phyloP scores from a whole-genome alignment of 2,113 vertebrate genomes.

The Chascanopsetta lugubris region DNA sequence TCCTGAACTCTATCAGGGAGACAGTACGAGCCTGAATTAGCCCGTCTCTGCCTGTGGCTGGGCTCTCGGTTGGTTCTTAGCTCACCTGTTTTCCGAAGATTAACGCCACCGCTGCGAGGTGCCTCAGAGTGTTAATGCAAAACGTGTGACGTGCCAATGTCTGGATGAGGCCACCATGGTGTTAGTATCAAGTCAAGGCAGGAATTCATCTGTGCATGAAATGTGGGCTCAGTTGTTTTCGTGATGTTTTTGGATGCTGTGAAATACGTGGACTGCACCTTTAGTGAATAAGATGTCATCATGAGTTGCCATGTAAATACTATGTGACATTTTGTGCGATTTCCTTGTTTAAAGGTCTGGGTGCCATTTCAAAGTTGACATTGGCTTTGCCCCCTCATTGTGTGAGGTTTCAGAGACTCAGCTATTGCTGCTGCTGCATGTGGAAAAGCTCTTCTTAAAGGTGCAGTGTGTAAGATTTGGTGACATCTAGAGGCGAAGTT shows the following conservation, averaged over 20 bases:
- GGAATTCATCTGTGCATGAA: background rate
- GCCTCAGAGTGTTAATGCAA: constrained; percentile 35
- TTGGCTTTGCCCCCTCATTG: background rate
- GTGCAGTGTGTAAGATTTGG: too few species aligned
- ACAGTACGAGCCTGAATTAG: constrained; percentile 44
- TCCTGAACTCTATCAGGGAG: constrained; percentile 48
- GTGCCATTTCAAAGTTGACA: background rate
- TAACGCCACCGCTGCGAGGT: constrained; percentile 39
- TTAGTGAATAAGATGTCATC: too few species aligned
- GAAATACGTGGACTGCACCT: too few species aligned
- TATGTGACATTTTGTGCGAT: too few species aligned
- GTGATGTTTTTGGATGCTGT: too few species aligned
- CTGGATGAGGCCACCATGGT: constrained; percentile 11
- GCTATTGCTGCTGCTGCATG: too few species aligned
- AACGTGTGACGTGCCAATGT: constrained; percentile 23
- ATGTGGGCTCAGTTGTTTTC: background rate
- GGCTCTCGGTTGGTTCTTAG: constrained; percentile 29
- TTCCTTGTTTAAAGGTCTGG: too few species aligned
- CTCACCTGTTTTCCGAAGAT: constrained; percentile 54
- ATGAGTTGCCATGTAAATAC: too few species aligned
- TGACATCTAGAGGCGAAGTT: too few species aligned
- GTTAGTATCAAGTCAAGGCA: background rate
- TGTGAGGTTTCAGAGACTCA: background rate
- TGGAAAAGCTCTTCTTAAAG: too few species aligned
- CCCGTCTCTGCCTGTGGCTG: constrained; percentile 31